Conservation (phyloP, 1,140 invertebrate genomes). For the Vanessa atalanta region DNA sequence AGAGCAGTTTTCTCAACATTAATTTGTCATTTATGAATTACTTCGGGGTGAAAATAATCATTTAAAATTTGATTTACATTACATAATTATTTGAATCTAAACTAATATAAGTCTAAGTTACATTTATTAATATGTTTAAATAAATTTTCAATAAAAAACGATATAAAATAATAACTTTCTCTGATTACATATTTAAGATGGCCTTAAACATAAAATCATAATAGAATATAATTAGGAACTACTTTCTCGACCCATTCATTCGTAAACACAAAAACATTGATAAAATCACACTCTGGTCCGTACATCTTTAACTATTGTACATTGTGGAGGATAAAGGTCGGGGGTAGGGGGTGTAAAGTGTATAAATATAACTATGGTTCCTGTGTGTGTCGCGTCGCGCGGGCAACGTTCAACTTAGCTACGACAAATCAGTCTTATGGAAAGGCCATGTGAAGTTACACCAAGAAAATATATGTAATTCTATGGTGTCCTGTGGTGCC, state of each 20-base stretch:
- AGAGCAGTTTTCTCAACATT: conserved; percentile 38
- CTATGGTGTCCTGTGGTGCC: too few species aligned
- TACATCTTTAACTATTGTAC: conserved; percentile 68
- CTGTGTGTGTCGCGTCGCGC: conserved; percentile 54
- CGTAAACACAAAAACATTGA: conserved; percentile 31
- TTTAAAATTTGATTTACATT: neutral
- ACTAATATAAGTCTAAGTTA: too few species aligned
- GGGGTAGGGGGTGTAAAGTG: conserved; percentile 63
- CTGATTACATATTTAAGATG: too few species aligned
- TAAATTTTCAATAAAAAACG: too few species aligned
- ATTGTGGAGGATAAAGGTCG: conserved; percentile 68
- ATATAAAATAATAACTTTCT: too few species aligned
- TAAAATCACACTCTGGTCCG: conserved; percentile 55
- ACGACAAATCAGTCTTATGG: conserved; percentile 70
- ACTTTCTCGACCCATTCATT: neutral
- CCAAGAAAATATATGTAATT: neutral
- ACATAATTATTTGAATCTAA: too few species aligned
- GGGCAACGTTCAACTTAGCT: conserved; percentile 54
- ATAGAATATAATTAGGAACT: conserved; percentile 4
- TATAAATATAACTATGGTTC: conserved; percentile 76
- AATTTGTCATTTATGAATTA: conserved; percentile 37
- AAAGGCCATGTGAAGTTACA: conserved; percentile 27
- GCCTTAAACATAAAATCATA: neutral
- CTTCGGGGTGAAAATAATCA: neutral
- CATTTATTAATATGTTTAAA: too few species aligned